These are phyloP conservation scores for Naja naja DNA, from an alignment of 2,113 vertebrate genomes.

Conservation along the genomic window DNA sequence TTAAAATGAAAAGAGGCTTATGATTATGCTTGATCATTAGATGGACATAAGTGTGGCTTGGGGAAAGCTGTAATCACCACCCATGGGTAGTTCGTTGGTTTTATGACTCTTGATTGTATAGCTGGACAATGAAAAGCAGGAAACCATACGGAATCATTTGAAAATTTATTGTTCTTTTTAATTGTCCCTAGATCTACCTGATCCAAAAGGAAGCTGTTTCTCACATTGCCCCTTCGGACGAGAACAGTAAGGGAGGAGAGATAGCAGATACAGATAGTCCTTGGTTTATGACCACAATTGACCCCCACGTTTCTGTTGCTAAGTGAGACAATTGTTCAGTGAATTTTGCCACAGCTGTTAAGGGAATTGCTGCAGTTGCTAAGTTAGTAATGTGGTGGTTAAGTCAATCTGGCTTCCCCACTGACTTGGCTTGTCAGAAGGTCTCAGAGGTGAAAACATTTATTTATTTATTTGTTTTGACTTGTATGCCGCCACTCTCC, in stretches of 20 bases:
- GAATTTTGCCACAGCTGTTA: too few species aligned
- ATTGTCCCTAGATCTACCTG: neutral
- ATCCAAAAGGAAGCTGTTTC: neutral
- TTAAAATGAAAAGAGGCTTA: constrained; percentile 9
- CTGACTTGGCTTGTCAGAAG: too few species aligned
- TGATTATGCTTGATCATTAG: constrained; percentile 3
- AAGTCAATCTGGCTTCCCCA: too few species aligned
- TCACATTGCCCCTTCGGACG: neutral
- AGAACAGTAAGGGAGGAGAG: neutral
- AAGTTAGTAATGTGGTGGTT: too few species aligned
- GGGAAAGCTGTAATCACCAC: constrained; percentile 11
- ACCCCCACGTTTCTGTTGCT: too few species aligned
- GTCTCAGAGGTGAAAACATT: too few species aligned
- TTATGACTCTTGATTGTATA: constrained; percentile 2
- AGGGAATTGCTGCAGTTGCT: too few species aligned
- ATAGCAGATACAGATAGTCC: neutral
- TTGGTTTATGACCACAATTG: too few species aligned
- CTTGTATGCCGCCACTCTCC: too few species aligned
- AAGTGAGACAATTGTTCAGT: too few species aligned
- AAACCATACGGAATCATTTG: neutral
- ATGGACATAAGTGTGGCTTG: neutral
- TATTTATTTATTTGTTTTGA: too few species aligned
- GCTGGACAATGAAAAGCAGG: neutral
- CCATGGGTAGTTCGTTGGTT: constrained; percentile 9
- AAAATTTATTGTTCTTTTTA: neutral